Evolutionary conservation across 2,797 vertebrate genomes (phyloP).

Genomic region (Cyprinella venusta): DNA sequence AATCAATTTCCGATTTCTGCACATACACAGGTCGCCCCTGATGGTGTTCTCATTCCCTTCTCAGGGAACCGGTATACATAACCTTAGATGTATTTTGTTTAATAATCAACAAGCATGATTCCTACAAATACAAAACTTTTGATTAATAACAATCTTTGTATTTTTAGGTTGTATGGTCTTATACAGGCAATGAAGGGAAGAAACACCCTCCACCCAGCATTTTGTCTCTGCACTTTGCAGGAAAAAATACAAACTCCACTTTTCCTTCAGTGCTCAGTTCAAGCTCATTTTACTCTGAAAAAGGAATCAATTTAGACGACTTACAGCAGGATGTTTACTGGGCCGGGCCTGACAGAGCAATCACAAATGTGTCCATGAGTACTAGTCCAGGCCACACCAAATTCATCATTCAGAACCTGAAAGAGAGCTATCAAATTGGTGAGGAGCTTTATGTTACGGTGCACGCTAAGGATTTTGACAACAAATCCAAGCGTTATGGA

Average conservation of each 20-base stretch:
- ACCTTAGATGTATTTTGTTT: no score
- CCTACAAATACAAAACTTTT: neutral
- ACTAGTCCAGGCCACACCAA: conserved; percentile 22
- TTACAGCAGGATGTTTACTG: conserved; percentile 34
- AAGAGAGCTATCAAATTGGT: conserved; percentile 29
- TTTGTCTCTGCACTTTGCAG: neutral
- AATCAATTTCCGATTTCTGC: neutral
- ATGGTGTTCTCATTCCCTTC: neutral
- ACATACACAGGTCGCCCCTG: neutral
- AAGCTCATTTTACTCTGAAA: neutral
- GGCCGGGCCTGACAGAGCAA: conserved; percentile 15
- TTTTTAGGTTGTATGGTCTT: conserved; percentile 8
- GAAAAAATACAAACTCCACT: neutral
- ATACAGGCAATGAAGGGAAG: neutral
- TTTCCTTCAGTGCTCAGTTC: neutral
- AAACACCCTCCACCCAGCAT: neutral
- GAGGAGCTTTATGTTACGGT: conserved; percentile 27
- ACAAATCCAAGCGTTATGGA: conserved; percentile 78
- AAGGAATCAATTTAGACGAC: neutral
- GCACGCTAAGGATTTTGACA: conserved; percentile 69
- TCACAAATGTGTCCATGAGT: neutral
- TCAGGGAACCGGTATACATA: neutral
- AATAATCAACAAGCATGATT: neutral
- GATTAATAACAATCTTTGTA: neutral
- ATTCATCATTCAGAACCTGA: conserved; percentile 33